Base-by-base conservation (phyloP, 2,888 invertebrate genomes). In the Entomobrya proxima region DNA sequence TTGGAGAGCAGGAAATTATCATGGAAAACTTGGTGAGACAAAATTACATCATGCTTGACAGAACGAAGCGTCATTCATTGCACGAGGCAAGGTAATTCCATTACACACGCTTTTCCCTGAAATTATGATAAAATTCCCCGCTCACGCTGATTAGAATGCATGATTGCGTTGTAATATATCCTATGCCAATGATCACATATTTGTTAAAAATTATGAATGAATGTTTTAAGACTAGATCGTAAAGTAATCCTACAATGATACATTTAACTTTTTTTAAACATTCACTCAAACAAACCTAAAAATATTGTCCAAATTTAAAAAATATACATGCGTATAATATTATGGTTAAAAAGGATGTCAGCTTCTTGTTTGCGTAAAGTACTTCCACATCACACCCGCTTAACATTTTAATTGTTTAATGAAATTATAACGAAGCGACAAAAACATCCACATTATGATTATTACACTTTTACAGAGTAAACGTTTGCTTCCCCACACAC, bases 41-140 rank as follows among this genome's bases (percentile, higher is more conserved):
- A 24, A 86, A 85, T 40, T 85, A 86, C 79, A 55, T 87, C 80
- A 87, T 86, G 86, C 75, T 88, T 44, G 86, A 88, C 44, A 83
- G 82, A 61, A 82, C 85, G 35, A 79, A 83, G 69, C 79, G 85
- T 50, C 88, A 88, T 24, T 79, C 84, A 4, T 85, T 88, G 75
- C 80, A 85, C 78, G 86, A 88, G 85, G 85, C 88, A 76, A 88
- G 88, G 88, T 88, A 85, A 85, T 69, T 69, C 40, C 50, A 52
- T n/a, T n/a, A 44, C n/a, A 30, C 35, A 55, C 21, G 35, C 69
- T 40, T 69, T 69, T 69, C 44, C n/a, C 44, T 69, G n/a, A 44
- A 44, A 5, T 47, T 13, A 13, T 9, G 47, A 47, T 47, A 47
- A 47, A 5, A 7, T 13, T 47, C 15, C 47, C 47, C 3, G 15